Percentiles rank a stretch among this genome's conserved stretches.
These are phyloP conservation scores for Apus apus DNA, from an alignment of 2,113 vertebrate genomes.

Conservation along the genomic window DNA sequence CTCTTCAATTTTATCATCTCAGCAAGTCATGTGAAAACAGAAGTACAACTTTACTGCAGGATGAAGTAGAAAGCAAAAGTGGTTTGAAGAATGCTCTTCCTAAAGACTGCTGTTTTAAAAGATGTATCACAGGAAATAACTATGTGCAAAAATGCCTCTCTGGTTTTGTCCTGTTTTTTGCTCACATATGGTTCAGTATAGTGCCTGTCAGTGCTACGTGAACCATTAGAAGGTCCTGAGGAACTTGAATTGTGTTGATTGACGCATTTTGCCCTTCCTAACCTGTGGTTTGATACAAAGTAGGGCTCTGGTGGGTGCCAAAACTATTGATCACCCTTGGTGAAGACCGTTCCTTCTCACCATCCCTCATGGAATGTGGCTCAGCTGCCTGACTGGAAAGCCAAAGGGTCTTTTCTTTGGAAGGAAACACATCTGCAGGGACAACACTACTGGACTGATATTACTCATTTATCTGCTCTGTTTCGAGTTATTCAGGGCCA, in stretches of 20 bases:
- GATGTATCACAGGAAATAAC: not conserved
- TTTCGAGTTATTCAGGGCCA: not conserved
- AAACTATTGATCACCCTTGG: too few species aligned
- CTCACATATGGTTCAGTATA: not conserved
- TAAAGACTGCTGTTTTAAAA: not conserved
- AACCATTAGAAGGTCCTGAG: not conserved
- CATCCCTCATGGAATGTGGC: not conserved
- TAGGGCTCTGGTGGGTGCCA: not conserved
- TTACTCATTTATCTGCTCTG: not conserved
- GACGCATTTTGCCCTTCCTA: not conserved
- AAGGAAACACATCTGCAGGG: not conserved
- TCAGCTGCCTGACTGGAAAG: not conserved
- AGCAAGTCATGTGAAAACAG: not conserved
- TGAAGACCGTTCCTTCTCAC: not conserved
- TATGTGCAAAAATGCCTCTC: not conserved
- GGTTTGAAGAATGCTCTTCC: not conserved
- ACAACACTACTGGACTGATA: not conserved
- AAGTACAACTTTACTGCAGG: not conserved
- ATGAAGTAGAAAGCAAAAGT: not conserved
- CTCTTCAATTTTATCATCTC: not conserved
- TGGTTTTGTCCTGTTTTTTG: not conserved
- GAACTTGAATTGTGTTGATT: not conserved
- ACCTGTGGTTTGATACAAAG: fast-evolving
- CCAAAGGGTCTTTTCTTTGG: not conserved
- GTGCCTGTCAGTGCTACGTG: not conserved